These are phyloP conservation scores for Acanthacorydalis orientalis DNA, from an alignment of 2,888 invertebrate genomes.

Conservation along the genomic window DNA sequence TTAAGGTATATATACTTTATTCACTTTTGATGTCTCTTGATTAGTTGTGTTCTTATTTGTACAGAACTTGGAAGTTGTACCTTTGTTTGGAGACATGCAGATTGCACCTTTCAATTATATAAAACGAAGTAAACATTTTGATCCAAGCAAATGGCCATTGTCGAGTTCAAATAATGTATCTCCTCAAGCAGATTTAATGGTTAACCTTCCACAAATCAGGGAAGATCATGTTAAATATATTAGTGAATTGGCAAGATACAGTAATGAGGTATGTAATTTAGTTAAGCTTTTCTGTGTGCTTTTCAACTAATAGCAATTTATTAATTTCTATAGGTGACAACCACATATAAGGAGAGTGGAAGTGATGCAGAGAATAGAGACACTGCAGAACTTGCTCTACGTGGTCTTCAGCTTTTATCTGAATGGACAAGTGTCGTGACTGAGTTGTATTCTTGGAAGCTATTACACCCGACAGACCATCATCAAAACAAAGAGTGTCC, in stretches of 20 bases:
- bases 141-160: conserved; percentile 80
- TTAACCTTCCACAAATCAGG: conserved; percentile 82
- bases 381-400: conserved; percentile 76
- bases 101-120: conserved; percentile 98
- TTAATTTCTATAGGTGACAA: conserved; percentile 47
- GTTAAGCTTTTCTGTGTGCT: conserved; percentile 21
- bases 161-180: conserved; percentile 68
- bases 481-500: conserved; percentile 91
- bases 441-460: conserved; percentile 94
- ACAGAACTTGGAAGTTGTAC: conserved; percentile 83
- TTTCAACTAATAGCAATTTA: conserved; percentile 1
- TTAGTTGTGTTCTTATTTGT: conserved; percentile 8
- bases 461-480: conserved; percentile 94
- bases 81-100: conserved; percentile 98
- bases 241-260: conserved; percentile 84
- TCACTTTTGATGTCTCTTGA: conserved; percentile 4
- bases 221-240: conserved; percentile 97
- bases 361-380: conserved; percentile 84
- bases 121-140: conserved; percentile 83
- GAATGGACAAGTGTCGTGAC: conserved; percentile 96
- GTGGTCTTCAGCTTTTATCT: conserved; percentile 83
- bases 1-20: conserved; percentile 29
- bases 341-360: conserved; percentile 83
- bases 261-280: conserved; percentile 36
- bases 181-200: conserved; percentile 88